These are phyloP conservation scores for Spinus pinus DNA, from an alignment of 2,797 vertebrate genomes.

Conservation along the genomic window DNA sequence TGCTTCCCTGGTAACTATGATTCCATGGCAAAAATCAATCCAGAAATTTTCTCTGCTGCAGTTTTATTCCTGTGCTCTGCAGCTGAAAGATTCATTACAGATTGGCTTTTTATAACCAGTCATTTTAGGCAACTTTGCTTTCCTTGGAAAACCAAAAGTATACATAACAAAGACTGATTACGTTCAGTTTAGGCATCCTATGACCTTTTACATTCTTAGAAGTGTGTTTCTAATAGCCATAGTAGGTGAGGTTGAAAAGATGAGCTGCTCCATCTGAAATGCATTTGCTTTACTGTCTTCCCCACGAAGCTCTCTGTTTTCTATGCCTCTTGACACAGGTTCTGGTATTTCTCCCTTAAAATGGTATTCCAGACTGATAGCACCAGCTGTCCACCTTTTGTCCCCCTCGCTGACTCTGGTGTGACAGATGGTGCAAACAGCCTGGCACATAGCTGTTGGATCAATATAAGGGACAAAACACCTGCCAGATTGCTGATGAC, in stretches of 20 bases:
- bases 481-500: conserved; percentile 68
- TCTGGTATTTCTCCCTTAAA: conserved; percentile 64
- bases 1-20: conserved; percentile 30
- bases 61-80: conserved; percentile 21
- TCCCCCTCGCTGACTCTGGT: conserved; percentile 55
- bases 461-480: conserved; percentile 48
- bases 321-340: conserved; percentile 45
- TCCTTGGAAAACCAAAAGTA: neutral
- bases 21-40: conserved; percentile 56
- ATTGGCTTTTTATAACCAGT: conserved; percentile 24
- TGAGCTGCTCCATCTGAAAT: neutral
- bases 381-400: conserved; percentile 73
- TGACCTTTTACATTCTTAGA: neutral
- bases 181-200: neutral
- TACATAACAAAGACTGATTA: neutral
- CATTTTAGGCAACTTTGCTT: conserved; percentile 35
- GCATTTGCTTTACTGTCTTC: conserved; percentile 2
- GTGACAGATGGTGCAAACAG: conserved; percentile 76
- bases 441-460: conserved; percentile 66
- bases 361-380: conserved; percentile 68
- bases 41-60: conserved; percentile 18
- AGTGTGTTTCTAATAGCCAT: neutral
- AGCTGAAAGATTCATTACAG: neutral
- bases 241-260: neutral
- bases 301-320: conserved; percentile 35